Base-by-base conservation (phyloP, 2,888 invertebrate species). In the Drepanosiphum platanoidis region DNA sequence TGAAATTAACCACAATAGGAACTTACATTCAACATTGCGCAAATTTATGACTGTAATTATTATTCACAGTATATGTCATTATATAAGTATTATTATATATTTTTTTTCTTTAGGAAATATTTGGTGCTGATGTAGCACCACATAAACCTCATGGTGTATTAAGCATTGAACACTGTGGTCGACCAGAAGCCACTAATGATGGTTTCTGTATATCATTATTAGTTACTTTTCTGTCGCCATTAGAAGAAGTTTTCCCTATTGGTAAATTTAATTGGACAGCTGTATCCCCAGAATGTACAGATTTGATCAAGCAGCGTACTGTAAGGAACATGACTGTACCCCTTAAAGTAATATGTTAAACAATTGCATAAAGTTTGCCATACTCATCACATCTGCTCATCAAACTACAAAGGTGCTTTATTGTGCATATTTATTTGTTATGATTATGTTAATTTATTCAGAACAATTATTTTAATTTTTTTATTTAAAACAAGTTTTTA, bases 241-340 rank as follows among this genome's bases (percentile, higher is more conserved):
- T 97, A 42, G 97, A 97, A 90, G 95, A 96, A 89, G 95, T 96
- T 0, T 93, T 94, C 15, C 92, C 96, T 7, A 95, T 95, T 89
- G 95, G 96, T 86, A 96, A 96, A 90, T 97, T 95, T 90, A 94
- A 94, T 22, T 97, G 97, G 97, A 94, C 96, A 88, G 96, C 96
- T 90, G 90, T 96, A 70, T 92, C 94, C 42, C 91, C 92, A 88
- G 92, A 93, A 70, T 90, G 95, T 58, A 94, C 95, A 79, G 93
- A 94, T 86, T 91, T 91, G 87, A 90, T 97, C 80, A 91, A 94
- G 22, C 90, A 92, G 32, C 92, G 94, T 88, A 91, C 96, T 87
- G 93, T 93, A 75, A 94, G 94, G 89, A 93, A 96, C 90, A 94
- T 95, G 89, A 94, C 95, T 52, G 92, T 97, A 88, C 94, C 94